These are phyloP conservation scores for Cantharis nigra DNA, from an alignment of 2,888 invertebrate species.

Conservation along the genomic window DNA sequence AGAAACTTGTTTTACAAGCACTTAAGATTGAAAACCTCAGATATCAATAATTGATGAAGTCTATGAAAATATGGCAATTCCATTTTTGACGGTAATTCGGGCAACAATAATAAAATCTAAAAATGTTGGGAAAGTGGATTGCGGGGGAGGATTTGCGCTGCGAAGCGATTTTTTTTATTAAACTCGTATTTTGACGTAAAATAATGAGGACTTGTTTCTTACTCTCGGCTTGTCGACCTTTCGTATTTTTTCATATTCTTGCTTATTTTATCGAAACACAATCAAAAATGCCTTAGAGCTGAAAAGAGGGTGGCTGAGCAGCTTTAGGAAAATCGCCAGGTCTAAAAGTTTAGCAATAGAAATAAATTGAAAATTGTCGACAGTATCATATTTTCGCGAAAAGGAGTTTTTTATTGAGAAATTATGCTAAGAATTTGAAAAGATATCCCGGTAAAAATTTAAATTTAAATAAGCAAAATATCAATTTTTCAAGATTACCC, in stretches of 20 bases:
- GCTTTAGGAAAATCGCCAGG: conserved; percentile 9
- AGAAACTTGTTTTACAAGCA: neutral
- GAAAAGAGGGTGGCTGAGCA: conserved; percentile 15
- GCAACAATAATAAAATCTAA: neutral
- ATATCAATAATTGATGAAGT: neutral
- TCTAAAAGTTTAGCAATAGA: conserved; percentile 23
- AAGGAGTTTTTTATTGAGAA: neutral
- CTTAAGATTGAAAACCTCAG: neutral
- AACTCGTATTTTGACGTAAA: conserved; percentile 3
- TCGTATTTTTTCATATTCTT: conserved; percentile 1
- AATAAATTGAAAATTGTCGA: conserved; percentile 15
- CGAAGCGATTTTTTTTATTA: neutral
- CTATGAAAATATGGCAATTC: neutral
- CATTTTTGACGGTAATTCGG: neutral
- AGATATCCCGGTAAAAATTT: neutral
- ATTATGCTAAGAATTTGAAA: neutral
- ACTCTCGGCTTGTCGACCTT: neutral
- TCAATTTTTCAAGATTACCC: neutral
- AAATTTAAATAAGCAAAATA: neutral
- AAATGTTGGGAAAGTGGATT: neutral
- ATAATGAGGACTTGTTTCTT: neutral
- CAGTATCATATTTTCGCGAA: neutral
- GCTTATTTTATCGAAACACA: conserved; percentile 15
- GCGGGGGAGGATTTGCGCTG: neutral
- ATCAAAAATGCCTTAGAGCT: conserved; percentile 14